Conservation (phyloP, 2,797 vertebrate genomes). For the Channa striata region DNA sequence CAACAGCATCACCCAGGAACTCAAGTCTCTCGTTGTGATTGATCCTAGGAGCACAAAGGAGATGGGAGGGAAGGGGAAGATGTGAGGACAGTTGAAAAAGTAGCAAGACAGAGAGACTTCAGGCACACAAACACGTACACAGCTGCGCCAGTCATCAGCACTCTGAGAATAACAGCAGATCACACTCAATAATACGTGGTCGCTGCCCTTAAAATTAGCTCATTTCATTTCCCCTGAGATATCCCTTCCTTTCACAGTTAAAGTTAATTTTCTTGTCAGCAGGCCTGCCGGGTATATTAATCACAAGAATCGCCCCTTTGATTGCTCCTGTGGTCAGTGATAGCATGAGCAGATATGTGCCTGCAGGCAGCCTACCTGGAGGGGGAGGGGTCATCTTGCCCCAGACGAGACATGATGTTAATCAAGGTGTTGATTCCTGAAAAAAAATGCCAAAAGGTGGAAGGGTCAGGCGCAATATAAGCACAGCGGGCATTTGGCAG, state of each 20-base stretch:
- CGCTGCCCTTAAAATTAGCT: conserved; percentile 66
- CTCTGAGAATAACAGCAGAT: conserved; percentile 46
- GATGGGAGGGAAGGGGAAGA: conserved; percentile 6
- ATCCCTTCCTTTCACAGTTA: conserved; percentile 60
- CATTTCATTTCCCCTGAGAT: conserved; percentile 59
- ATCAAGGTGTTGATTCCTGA: conserved; percentile 98
- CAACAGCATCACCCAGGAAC: conserved; percentile 98
- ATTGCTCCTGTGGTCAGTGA: conserved; percentile 72
- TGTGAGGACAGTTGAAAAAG: conserved; percentile 18
- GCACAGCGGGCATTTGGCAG: neutral
- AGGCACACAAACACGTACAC: neutral
- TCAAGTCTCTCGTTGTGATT: conserved; percentile 98
- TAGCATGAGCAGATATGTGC: conserved; percentile 59
- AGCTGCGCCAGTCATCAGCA: conserved; percentile 18
- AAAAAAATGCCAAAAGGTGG: neutral
- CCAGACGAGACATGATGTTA: conserved; percentile 99
- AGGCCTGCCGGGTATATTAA: conserved; percentile 71
- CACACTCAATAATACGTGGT: conserved; percentile 47
- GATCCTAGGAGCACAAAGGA: conserved; percentile 84
- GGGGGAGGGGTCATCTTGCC: conserved; percentile 97
- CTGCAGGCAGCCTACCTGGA: conserved; percentile 88
- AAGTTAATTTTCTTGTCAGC: conserved; percentile 80
- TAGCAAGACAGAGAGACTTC: conserved; percentile 2
- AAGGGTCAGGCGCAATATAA: neutral
- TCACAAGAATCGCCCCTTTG: conserved; percentile 62